Conservation (phyloP, 2,888 invertebrate species). For the Himalopsyche tibetana region DNA sequence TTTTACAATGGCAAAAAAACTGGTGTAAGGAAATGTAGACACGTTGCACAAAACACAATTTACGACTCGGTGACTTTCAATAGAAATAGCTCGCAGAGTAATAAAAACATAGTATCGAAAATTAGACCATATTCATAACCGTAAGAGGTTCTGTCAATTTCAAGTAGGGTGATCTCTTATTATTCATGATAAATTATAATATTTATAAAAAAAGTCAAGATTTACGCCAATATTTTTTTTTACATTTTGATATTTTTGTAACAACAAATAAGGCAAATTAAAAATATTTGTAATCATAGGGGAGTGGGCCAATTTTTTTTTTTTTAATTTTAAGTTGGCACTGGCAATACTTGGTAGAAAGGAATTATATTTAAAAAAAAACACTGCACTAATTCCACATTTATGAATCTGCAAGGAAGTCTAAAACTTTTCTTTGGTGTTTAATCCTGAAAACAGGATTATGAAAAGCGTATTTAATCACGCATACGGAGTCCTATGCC, state of each 20-base stretch:
- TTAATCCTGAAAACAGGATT: too few species aligned
- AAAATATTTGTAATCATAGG: conserved; percentile 12
- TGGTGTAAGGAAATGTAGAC: conserved; percentile 55
- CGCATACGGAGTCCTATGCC: too few species aligned
- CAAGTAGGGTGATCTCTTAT: conserved; percentile 57
- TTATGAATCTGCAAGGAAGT: too few species aligned
- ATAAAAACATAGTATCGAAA: conserved; percentile 65
- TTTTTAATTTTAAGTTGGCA: not conserved
- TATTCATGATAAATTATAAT: conserved; percentile 58
- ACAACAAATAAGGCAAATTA: not conserved
- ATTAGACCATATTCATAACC: conserved; percentile 66
- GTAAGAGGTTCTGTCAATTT: conserved; percentile 54
- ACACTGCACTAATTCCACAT: too few species aligned
- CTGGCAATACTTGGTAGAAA: too few species aligned
- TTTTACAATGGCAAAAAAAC: conserved; percentile 54
- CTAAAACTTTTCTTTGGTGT: too few species aligned
- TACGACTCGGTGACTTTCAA: conserved; percentile 57
- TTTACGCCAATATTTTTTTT: conserved; percentile 52
- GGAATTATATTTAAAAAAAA: too few species aligned
- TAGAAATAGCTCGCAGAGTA: conserved; percentile 59
- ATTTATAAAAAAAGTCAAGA: conserved; percentile 59
- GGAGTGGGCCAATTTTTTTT: not conserved
- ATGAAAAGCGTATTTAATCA: too few species aligned
- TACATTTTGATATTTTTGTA: not conserved
- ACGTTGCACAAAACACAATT: conserved; percentile 63